Conservation (phyloP, 2,888 invertebrate genomes). For the Monopis laevigella region DNA sequence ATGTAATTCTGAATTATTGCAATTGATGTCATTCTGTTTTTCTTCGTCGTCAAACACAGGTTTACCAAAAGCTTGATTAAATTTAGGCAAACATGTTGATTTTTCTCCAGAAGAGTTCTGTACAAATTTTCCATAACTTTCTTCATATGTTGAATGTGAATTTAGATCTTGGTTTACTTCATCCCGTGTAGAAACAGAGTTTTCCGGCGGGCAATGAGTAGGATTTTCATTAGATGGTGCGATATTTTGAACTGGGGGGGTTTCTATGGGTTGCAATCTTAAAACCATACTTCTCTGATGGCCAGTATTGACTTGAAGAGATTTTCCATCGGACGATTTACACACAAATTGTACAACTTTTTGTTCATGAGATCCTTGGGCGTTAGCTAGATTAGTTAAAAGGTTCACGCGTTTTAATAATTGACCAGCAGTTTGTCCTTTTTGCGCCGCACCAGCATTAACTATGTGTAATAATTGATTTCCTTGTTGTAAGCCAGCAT, state of each 20-base stretch:
- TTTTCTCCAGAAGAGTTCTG: constrained; percentile 52
- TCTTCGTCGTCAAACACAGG: constrained; percentile 67
- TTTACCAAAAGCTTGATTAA: constrained; percentile 82
- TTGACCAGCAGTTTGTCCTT: constrained; percentile 37
- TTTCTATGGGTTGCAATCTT: constrained; percentile 52
- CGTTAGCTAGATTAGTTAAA: constrained; percentile 52
- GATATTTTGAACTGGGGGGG: constrained; percentile 20
- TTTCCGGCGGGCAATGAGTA: too few species aligned
- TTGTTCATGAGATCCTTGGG: constrained; percentile 56
- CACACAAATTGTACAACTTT: constrained; percentile 71
- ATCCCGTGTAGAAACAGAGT: constrained; percentile 30
- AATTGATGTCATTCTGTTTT: constrained; percentile 36
- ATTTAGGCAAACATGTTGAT: constrained; percentile 72
- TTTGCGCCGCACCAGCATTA: constrained; percentile 51
- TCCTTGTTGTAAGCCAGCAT: constrained; percentile 50
- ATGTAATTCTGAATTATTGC: constrained; percentile 31
- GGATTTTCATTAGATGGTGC: too few species aligned
- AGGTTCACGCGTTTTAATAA: constrained; percentile 59
- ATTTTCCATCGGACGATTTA: constrained; percentile 69
- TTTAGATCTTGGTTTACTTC: constrained; percentile 16
- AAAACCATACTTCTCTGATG: constrained; percentile 63
- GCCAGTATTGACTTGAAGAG: constrained; percentile 63
- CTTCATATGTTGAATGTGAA: constrained; percentile 61
- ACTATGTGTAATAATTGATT: constrained; percentile 61
- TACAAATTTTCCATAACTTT: constrained; percentile 65